Percentiles rank a stretch among this genome's conserved stretches.
Evolutionary conservation across 2,797 vertebrate species (phyloP).

Genomic region (Rhynchonycteris naso): DNA sequence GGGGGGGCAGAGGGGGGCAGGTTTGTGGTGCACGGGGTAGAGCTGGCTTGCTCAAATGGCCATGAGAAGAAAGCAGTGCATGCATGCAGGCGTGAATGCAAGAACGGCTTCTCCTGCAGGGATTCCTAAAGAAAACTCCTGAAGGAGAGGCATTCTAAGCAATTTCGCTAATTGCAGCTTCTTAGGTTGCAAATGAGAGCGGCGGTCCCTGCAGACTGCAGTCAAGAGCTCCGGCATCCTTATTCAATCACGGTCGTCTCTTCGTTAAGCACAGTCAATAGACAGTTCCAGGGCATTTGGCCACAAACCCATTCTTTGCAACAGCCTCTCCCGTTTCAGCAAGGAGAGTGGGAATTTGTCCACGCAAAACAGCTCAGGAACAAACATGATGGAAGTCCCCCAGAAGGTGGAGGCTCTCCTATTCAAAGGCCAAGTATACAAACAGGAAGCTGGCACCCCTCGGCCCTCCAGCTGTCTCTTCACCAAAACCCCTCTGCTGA

Average conservation of each 20-base stretch:
- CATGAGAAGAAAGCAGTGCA: not conserved
- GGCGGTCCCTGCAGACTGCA: conserved; percentile 59
- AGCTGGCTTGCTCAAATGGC: not conserved
- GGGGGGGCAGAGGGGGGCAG: not conserved
- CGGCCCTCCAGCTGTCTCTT: not conserved
- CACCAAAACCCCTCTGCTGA: not conserved
- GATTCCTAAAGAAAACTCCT: conserved; percentile 49
- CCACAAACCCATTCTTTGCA: conserved; percentile 28
- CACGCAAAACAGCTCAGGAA: conserved; percentile 68
- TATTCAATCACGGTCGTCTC: conserved; percentile 64
- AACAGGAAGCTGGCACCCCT: not conserved
- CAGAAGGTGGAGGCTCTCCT: not conserved
- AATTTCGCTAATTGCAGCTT: conserved; percentile 75
- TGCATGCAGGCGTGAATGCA: not conserved
- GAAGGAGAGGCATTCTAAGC: conserved; percentile 61
- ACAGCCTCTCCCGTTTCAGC: conserved; percentile 23
- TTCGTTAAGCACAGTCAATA: conserved; percentile 55
- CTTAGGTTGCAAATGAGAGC: conserved; percentile 73
- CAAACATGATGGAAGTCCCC: conserved; percentile 61
- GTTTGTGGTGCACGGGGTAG: not conserved
- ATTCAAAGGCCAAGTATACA: conserved; percentile 41
- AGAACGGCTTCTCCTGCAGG: conserved; percentile 39
- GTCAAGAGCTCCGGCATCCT: conserved; percentile 66
- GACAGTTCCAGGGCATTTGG: conserved; percentile 34
- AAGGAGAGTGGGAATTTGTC: conserved; percentile 62